Percentiles rank a stretch among this genome's conserved stretches.
These are phyloP conservation scores for Teinopalpus imperialis DNA, from an alignment of 2,888 invertebrate genomes.

Conservation along the genomic window DNA sequence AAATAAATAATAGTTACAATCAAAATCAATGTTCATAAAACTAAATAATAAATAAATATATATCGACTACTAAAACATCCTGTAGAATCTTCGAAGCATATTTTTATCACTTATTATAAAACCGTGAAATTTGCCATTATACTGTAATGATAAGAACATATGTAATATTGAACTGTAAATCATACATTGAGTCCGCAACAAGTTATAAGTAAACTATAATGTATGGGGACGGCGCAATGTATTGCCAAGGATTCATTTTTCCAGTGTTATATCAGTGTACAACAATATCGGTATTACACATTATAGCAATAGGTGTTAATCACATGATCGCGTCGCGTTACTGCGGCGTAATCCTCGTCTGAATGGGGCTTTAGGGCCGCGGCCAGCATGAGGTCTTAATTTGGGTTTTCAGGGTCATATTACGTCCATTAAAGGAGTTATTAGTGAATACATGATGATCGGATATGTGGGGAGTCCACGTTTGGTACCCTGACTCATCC, in stretches of 20 bases:
- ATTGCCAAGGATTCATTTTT: neutral
- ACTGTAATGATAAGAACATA: conserved; percentile 1
- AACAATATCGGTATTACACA: conserved; percentile 4
- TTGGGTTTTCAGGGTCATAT: conserved; percentile 14
- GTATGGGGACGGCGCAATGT: conserved; percentile 5
- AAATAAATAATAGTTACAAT: too few relatives aligned
- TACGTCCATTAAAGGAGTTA: conserved; percentile 10
- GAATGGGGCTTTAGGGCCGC: conserved; percentile 11
- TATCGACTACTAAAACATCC: too few relatives aligned
- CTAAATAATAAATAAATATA: too few relatives aligned
- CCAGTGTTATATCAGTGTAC: too few relatives aligned
- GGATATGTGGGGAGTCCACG: too few relatives aligned
- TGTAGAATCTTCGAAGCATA: conserved; percentile 38
- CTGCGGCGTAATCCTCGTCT: conserved; percentile 15
- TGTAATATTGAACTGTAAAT: neutral
- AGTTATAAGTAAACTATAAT: too few relatives aligned
- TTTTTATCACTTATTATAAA: conserved; percentile 45
- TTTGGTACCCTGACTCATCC: too few relatives aligned
- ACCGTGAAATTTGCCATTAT: conserved; percentile 42
- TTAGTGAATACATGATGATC: too few relatives aligned
- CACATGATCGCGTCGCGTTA: conserved; percentile 16
- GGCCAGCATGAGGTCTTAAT: conserved; percentile 6
- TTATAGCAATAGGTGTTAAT: conserved; percentile 20
- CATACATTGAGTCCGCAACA: too few relatives aligned
- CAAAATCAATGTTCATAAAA: too few relatives aligned